Conservation (phyloP, 2,888 invertebrate genomes). For the Drosophila leonis region DNA sequence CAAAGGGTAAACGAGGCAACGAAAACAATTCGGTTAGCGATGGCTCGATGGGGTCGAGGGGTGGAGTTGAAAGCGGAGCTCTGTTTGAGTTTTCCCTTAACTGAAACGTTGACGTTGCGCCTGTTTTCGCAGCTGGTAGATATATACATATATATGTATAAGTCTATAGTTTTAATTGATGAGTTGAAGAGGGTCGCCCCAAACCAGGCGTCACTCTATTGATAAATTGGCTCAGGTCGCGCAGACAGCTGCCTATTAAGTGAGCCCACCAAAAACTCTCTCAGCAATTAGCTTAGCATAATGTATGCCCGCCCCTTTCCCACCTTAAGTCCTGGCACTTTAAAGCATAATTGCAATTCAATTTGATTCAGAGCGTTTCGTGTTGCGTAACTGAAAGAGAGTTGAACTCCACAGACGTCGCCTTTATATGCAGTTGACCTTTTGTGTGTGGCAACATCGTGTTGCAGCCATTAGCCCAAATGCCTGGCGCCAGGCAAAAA, state of each 20-base stretch:
- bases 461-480: conserved; percentile 65
- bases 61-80: neutral
- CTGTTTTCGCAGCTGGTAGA: conserved; percentile 48
- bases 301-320: too few relatives aligned
- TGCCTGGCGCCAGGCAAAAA: conserved; percentile 65
- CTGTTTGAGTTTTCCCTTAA: conserved; percentile 58
- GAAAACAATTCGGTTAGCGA: conserved; percentile 57
- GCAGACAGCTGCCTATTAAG: conserved; percentile 37
- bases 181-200: conserved; percentile 71
- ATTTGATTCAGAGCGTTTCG: conserved; percentile 18
- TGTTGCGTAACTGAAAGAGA: conserved; percentile 25
- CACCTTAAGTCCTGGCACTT: conserved; percentile 1
- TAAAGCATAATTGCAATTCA: conserved; percentile 12
- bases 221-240: conserved; percentile 38
- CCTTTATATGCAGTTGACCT: conserved; percentile 67
- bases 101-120: conserved; percentile 42
- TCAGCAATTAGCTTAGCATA: conserved; percentile 14
- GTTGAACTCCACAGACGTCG: neutral
- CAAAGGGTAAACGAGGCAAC: conserved; percentile 75
- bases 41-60: neutral
- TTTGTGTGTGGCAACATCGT: conserved; percentile 34
- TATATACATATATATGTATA: conserved; percentile 38
- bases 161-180: conserved; percentile 69
- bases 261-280: neutral
- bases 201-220: conserved; percentile 45